These are phyloP conservation scores for Meganola albula DNA, from an alignment of 2,888 invertebrate species.

Conservation along the genomic window DNA sequence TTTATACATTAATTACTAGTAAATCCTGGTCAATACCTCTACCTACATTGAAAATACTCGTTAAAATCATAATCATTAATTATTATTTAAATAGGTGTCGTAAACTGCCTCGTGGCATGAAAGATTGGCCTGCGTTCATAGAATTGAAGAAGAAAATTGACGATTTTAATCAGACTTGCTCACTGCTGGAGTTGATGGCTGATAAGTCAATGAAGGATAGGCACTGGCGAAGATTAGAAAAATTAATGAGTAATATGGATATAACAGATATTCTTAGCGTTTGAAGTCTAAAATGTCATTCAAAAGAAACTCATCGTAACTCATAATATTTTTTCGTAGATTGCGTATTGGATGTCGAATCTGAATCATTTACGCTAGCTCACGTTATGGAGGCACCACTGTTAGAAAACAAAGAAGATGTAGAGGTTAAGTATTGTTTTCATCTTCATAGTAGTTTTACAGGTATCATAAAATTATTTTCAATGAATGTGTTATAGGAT, in stretches of 20 bases:
- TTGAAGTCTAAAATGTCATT: background rate
- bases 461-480: background rate
- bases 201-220: conserved; percentile 90
- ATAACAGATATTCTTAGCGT: background rate
- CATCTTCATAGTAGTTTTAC: background rate
- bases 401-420: conserved; percentile 88
- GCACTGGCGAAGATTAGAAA: conserved; percentile 83
- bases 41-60: no score
- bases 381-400: conserved; percentile 92
- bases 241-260: conserved; percentile 56
- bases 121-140: conserved; percentile 91
- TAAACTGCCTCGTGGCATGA: conserved; percentile 89
- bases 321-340: conserved; percentile 34
- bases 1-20: no score
- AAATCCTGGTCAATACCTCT: no score
- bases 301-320: no score
- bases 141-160: conserved; percentile 93
- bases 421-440: conserved; percentile 78
- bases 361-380: conserved; percentile 86
- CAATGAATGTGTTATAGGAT: conserved; percentile 70
- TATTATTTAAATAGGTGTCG: no score
- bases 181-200: conserved; percentile 91
- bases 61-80: no score
- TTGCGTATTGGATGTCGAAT: conserved; percentile 87
- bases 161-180: conserved; percentile 93